Evolutionary conservation across 2,888 invertebrate genomes (phyloP).

Genomic region (Ichneumon xanthorius): DNA sequence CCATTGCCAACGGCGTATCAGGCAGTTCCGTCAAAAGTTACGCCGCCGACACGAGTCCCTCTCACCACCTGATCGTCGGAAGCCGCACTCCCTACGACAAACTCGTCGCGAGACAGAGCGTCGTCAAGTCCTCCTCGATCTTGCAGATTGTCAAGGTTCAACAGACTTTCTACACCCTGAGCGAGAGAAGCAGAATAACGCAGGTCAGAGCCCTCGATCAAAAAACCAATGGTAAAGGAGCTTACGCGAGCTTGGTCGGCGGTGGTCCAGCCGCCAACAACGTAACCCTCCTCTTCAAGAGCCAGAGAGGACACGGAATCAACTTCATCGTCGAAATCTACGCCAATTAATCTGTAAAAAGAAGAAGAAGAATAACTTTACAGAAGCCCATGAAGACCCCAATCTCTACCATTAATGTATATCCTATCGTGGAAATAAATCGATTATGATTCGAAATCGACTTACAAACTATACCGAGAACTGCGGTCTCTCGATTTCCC

Average conservation of each 20-base stretch:
- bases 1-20: neutral
- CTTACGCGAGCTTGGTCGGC: conserved; percentile 79
- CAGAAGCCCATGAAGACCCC: neutral
- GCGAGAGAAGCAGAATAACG: conserved; percentile 77
- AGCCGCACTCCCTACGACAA: conserved; percentile 72
- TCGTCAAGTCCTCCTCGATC: conserved; percentile 73
- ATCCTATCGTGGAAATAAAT: neutral
- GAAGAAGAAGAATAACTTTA: neutral
- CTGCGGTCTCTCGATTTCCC: neutral
- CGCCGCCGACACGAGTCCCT: conserved; percentile 32
- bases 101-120: conserved; percentile 65
- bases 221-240: conserved; percentile 84
- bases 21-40: neutral
- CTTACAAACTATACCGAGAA: neutral
- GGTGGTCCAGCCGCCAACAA: conserved; percentile 84
- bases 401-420: neutral
- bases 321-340: conserved; percentile 85
- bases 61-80: conserved; percentile 76
- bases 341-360: conserved; percentile 65
- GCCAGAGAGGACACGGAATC: conserved; percentile 84
- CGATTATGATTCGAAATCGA: neutral
- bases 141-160: conserved; percentile 68
- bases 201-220: conserved; percentile 84
- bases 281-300: conserved; percentile 84
- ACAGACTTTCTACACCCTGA: conserved; percentile 71